phyloP scores from a whole-genome alignment of 2,888 invertebrate species.

The Lasiommata megera region DNA sequence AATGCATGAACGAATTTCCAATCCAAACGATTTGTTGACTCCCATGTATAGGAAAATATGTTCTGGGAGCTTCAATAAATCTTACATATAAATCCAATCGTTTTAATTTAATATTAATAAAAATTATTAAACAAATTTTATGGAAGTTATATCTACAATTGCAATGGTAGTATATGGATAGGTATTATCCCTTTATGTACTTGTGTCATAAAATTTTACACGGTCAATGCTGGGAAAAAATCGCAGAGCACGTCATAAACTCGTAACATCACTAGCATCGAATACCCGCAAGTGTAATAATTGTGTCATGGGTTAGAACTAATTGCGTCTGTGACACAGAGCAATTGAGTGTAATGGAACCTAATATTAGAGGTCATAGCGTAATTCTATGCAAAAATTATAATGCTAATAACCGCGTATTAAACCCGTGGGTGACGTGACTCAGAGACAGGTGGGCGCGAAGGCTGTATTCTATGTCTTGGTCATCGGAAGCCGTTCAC shows the following conservation, averaged over 20 bases:
- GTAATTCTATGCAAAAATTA: conserved; percentile 57
- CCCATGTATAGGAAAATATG: too few relatives aligned
- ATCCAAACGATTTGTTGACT: too few relatives aligned
- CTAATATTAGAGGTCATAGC: conserved; percentile 55
- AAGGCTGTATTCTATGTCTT: conserved; percentile 56
- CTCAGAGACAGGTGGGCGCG: conserved; percentile 66
- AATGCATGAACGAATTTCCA: too few relatives aligned
- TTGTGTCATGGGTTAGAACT: conserved; percentile 36
- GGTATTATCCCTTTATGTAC: too few relatives aligned
- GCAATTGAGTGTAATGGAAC: conserved; percentile 33
- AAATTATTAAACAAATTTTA: too few relatives aligned
- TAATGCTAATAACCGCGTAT: conserved; percentile 56
- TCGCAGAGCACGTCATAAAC: not conserved
- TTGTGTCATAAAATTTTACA: too few relatives aligned
- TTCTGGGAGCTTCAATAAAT: too few relatives aligned
- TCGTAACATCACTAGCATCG: conserved; percentile 8
- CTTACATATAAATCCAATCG: too few relatives aligned
- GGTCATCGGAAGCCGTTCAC: conserved; percentile 58
- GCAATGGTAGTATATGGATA: too few relatives aligned
- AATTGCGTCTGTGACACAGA: conserved; percentile 28
- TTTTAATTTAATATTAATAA: too few relatives aligned
- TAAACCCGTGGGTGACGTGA: conserved; percentile 63
- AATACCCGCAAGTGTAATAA: conserved; percentile 19
- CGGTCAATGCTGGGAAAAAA: too few relatives aligned
- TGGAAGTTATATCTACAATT: too few relatives aligned